Percentiles rank a stretch among this genome's conserved stretches.
Evolutionary conservation across 2,888 invertebrate species (phyloP).

Genomic region (Cynaeus angustus): DNA sequence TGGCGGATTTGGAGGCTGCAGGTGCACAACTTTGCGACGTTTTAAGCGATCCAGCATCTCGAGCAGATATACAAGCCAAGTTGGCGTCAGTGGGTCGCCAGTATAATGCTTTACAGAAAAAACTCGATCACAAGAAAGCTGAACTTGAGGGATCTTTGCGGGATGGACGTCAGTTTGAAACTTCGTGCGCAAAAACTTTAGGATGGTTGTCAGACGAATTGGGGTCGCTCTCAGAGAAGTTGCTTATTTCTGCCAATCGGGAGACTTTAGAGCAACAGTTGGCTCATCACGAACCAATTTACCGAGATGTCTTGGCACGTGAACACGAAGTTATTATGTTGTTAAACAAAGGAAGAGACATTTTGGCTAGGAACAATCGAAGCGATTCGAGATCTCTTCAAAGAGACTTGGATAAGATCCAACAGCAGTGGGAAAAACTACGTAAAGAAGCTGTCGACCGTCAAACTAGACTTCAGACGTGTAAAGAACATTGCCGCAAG

Average conservation of each 20-base stretch:
- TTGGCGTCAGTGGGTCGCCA: constrained; percentile 89
- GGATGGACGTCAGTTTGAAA: constrained; percentile 93
- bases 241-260: constrained; percentile 90
- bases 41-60: constrained; percentile 90
- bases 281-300: constrained; percentile 91
- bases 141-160: constrained; percentile 85
- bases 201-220: constrained; percentile 92
- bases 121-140: constrained; percentile 90
- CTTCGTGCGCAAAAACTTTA: constrained; percentile 89
- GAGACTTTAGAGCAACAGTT: constrained; percentile 89
- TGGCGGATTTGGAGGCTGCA: constrained; percentile 92
- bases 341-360: constrained; percentile 89
- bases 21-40: constrained; percentile 92
- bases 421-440: constrained; percentile 93
- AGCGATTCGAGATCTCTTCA: constrained; percentile 78
- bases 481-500: constrained; percentile 93
- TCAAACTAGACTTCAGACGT: constrained; percentile 89
- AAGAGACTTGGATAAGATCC: constrained; percentile 90
- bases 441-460: constrained; percentile 91
- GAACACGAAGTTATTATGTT: constrained; percentile 97
- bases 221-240: constrained; percentile 82
- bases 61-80: constrained; percentile 93
- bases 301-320: constrained; percentile 89
- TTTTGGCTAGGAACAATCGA: constrained; percentile 72
- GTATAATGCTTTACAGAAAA: constrained; percentile 91